Evolutionary conservation across 2,888 invertebrate species (phyloP), one percentile per base, ranked within the genome.

Genomic region (Eurois occulta): DNA sequence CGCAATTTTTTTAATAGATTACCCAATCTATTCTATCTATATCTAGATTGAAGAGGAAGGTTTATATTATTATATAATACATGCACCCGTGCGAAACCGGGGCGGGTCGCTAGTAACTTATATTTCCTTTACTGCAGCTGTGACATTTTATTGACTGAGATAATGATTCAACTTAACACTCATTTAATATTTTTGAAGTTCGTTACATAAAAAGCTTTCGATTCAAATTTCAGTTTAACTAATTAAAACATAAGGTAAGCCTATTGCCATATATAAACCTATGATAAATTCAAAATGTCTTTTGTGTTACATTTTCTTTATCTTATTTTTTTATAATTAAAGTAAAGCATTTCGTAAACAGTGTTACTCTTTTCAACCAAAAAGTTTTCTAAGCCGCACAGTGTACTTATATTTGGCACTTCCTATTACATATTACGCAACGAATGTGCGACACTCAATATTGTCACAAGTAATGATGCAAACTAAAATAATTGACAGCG

Each of bases 341-440:
- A 46, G 16, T 58, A 1, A 10, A n/a, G 21, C 21, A 55, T 67
- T 46, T 35, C 2, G 7, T 35, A n/a, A 32, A n/a, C 32, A 35
- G 21, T 41, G n/a, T 35, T 28, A 35, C 3, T 35, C 16, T 16
- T 58, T 65, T 24, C 18, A 18, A 35, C 2, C 6, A 46, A 35
- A 41, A 60, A 75, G 46, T 60, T 70, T 74, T 62, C 67, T 78
- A 71, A 72, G 72, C 5, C 60, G 64, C 7, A 38, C 55, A 24
- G 21, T 41, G 5, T 32, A 68, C 18, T 35, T 52, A 7, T 60
- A 69, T 46, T 84, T 65, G 38, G 38, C 55, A 78, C 35, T 77
- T 79, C 46, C 48, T 69, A 76, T 77, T 68, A 80, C 16, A 68
- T 69, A 76, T 77, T 68, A 80, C 16, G 66, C 13, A 74, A 76